These are phyloP conservation scores for Rousettus leschenaultii DNA, from an alignment of 2,113 vertebrate genomes.

Conservation along the genomic window DNA sequence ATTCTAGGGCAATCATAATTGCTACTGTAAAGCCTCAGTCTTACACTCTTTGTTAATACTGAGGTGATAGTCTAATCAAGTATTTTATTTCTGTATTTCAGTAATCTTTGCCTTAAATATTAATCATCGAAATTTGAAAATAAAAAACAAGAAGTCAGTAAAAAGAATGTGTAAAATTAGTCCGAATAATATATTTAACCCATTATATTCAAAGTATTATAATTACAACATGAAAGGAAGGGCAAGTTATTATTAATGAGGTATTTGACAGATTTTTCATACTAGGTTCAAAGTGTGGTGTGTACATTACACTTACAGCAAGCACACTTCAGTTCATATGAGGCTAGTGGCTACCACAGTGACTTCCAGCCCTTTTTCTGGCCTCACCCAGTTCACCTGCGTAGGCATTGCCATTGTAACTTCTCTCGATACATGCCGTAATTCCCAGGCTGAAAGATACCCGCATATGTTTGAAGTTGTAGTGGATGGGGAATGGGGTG, in stretches of 20 bases:
- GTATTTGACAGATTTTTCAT: neutral
- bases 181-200: neutral
- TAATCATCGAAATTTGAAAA: constrained; percentile 24
- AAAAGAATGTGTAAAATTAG: neutral
- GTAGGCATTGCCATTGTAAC: neutral
- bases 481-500: neutral
- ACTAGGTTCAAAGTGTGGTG: neutral
- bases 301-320: neutral
- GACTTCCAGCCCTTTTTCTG: neutral
- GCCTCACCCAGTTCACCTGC: neutral
- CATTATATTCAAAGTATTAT: neutral
- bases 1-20: neutral
- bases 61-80: neutral
- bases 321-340: neutral
- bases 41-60: neutral
- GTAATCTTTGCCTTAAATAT: constrained; percentile 10
- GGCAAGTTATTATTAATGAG: neutral
- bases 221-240: neutral
- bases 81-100: neutral
- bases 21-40: neutral
- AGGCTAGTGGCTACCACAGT: neutral
- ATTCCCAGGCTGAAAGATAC: neutral
- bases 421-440: neutral
- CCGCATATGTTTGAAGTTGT: neutral
- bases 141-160: neutral